Conservation (phyloP, 2,797 vertebrate species). For the Sphenodon punctatus region DNA sequence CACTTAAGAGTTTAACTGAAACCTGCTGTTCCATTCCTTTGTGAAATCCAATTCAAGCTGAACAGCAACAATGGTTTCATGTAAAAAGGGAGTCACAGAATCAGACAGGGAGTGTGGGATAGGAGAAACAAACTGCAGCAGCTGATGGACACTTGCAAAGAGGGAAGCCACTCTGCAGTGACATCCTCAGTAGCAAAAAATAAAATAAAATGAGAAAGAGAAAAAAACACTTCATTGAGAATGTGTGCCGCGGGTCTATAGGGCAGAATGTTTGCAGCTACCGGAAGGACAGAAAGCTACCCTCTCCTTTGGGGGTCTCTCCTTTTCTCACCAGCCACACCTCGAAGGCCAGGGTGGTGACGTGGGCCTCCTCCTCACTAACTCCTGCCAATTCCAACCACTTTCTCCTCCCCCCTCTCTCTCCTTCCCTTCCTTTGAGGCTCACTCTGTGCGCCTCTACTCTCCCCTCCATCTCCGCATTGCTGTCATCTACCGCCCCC, state of each 20-base stretch:
- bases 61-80: not conserved
- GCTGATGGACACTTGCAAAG: not conserved
- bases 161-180: not conserved
- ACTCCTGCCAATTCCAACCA: no score
- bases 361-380: no score
- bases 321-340: no score
- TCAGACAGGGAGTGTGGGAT: not conserved
- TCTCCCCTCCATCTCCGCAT: no score
- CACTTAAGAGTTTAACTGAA: slow-evolving; percentile 25
- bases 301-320: no score
- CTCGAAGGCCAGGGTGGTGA: no score
- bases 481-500: no score
- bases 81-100: not conserved
- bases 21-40: slow-evolving; percentile 35
- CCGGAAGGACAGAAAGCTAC: no score
- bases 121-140: not conserved
- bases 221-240: not conserved
- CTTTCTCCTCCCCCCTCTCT: no score
- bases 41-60: not conserved
- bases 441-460: no score
- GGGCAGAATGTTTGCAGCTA: not conserved
- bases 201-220: not conserved
- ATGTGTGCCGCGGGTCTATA: not conserved
- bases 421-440: no score
- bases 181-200: not conserved